These are phyloP conservation scores for Slavum lentiscoides DNA, from an alignment of 2,888 invertebrate genomes.

Conservation along the genomic window DNA sequence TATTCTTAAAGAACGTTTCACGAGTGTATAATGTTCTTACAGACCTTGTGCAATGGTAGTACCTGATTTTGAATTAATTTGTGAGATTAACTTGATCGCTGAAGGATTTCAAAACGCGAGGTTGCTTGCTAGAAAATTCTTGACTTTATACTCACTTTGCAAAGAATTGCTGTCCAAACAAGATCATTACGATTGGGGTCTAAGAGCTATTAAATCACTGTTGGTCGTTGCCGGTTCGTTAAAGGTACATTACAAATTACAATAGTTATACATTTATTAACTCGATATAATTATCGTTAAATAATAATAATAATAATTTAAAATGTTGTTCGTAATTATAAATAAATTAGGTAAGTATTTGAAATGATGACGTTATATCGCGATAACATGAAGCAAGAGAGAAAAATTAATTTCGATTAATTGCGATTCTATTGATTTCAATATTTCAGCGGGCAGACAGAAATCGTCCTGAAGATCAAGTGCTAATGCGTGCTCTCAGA, in stretches of 20 bases:
- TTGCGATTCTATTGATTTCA: background rate
- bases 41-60: constrained; percentile 98
- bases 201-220: constrained; percentile 93
- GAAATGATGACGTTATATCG: background rate
- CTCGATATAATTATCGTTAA: no score
- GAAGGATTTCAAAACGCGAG: constrained; percentile 94
- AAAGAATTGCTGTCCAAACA: constrained; percentile 88
- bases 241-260: constrained; percentile 64
- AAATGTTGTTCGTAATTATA: no score
- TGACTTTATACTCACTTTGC: constrained; percentile 88
- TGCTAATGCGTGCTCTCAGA: constrained; percentile 87
- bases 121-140: constrained; percentile 87
- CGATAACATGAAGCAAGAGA: background rate
- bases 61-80: constrained; percentile 92
- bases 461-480: constrained; percentile 84
- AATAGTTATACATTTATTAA: background rate
- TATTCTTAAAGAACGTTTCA: no score
- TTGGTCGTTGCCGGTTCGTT: constrained; percentile 90
- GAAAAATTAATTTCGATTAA: background rate
- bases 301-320: no score
- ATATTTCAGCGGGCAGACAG: constrained; percentile 69
- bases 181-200: constrained; percentile 96
- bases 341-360: no score
- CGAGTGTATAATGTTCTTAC: constrained; percentile 55
- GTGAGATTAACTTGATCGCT: constrained; percentile 95